These are phyloP conservation scores for Acronicta leporina DNA, from an alignment of 2,888 invertebrate genomes.

Conservation along the genomic window DNA sequence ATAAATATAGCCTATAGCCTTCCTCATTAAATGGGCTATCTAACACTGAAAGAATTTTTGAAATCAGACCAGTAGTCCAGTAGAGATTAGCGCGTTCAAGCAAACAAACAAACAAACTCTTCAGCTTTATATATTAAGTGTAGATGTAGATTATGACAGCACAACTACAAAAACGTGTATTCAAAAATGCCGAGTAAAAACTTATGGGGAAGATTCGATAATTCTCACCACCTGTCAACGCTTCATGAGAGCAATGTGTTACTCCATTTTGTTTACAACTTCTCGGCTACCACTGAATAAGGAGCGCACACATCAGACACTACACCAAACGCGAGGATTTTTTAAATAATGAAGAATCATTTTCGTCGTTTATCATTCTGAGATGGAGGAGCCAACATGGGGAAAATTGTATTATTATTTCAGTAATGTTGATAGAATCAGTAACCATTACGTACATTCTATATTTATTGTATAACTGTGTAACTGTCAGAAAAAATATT, in stretches of 20 bases:
- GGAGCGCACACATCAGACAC: constrained; percentile 17
- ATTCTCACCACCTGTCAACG: constrained; percentile 72
- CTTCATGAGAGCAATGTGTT: constrained; percentile 69
- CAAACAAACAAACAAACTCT: no score
- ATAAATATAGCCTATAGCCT: no score
- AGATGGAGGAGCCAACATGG: background rate
- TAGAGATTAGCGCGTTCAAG: no score
- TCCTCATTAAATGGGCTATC: no score
- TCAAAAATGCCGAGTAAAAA: background rate
- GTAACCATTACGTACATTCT: no score
- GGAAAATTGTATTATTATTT: background rate
- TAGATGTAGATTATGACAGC: background rate
- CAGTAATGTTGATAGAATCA: background rate
- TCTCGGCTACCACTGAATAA: constrained; percentile 66
- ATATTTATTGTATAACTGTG: no score
- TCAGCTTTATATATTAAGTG: background rate
- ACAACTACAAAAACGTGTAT: constrained; percentile 3
- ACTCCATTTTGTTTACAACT: constrained; percentile 69
- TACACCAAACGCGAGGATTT: background rate
- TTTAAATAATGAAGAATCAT: constrained; percentile 1
- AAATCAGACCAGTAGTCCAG: no score
- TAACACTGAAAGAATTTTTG: no score
- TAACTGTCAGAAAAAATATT: no score
- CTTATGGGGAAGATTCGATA: constrained; percentile 36
- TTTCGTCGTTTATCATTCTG: background rate